phyloP scores from a whole-genome alignment of 2,113 vertebrate genomes.

The Phrynocephalus versicolor region DNA sequence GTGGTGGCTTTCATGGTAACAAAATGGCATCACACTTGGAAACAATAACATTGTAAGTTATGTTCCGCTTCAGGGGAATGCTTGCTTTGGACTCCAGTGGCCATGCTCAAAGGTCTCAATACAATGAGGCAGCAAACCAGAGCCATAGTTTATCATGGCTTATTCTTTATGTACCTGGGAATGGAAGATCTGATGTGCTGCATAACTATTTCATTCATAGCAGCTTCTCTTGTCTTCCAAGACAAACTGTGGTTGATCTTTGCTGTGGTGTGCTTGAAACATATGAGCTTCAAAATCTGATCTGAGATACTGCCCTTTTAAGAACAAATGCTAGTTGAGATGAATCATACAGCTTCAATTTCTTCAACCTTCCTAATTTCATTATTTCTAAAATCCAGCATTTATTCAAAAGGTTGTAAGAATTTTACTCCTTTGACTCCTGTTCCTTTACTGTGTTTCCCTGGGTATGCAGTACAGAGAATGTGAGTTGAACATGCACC shows the following conservation, averaged over 20 bases:
- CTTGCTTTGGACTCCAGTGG: background rate
- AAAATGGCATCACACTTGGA: background rate
- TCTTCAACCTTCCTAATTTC: too few relatives aligned
- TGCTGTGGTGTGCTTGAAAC: background rate
- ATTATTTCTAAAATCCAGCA: background rate
- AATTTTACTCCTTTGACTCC: background rate
- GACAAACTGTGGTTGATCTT: background rate
- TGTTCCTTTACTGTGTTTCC: background rate
- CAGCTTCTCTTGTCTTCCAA: background rate
- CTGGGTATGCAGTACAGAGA: background rate
- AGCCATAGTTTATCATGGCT: background rate
- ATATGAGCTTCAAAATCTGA: background rate
- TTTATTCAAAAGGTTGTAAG: background rate
- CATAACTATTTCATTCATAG: background rate
- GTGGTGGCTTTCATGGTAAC: too few relatives aligned
- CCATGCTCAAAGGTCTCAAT: background rate
- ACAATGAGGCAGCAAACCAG: background rate
- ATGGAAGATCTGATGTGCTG: background rate
- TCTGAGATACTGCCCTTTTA: background rate
- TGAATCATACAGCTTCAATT: background rate
- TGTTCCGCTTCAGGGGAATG: background rate
- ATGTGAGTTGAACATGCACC: background rate
- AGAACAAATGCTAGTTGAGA: background rate
- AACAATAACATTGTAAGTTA: background rate
- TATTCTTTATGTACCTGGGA: background rate